Percentiles rank a stretch among this genome's conserved stretches.
Conservation (phyloP, 2,888 invertebrate species). For the Pristionchus exspectatus region DNA sequence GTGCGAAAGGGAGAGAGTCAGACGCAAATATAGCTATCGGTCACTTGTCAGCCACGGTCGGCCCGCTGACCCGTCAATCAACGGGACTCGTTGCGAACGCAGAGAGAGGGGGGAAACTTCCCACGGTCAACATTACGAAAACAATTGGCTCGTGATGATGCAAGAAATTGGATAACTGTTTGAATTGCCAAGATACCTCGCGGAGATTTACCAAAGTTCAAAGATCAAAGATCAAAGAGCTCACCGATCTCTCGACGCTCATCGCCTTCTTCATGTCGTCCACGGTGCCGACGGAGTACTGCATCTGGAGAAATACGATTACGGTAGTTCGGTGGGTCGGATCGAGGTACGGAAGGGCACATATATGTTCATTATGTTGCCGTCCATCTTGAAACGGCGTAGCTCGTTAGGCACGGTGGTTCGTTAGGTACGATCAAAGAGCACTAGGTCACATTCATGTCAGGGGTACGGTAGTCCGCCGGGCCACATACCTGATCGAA, state of each 20-base stretch:
- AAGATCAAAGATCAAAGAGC: not conserved
- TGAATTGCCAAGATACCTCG: not conserved
- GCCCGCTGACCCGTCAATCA: constrained; percentile 25
- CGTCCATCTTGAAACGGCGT: too few relatives aligned
- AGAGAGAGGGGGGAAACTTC: not conserved
- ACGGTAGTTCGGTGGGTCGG: constrained; percentile 37
- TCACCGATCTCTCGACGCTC: constrained; percentile 14
- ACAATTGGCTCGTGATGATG: not conserved
- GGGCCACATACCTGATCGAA: constrained; percentile 30
- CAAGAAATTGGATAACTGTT: not conserved
- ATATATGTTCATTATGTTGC: not conserved
- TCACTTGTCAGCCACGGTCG: not conserved
- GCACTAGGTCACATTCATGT: too few relatives aligned
- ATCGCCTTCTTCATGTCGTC: constrained; percentile 37
- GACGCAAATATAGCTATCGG: not conserved
- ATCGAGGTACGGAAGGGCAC: not conserved
- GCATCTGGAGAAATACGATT: not conserved
- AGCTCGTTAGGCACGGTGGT: too few relatives aligned
- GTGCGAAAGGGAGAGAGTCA: not conserved
- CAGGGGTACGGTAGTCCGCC: not conserved
- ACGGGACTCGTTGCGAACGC: not conserved
- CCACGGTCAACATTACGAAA: constrained; percentile 8
- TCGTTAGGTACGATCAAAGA: too few relatives aligned
- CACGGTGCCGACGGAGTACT: constrained; percentile 24
- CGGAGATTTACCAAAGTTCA: not conserved